A percentile compares a stretch with the other conserved stretches of the same genome.
Conservation (phyloP, 2,888 invertebrate genomes). For the Tenthredo distinguenda region DNA sequence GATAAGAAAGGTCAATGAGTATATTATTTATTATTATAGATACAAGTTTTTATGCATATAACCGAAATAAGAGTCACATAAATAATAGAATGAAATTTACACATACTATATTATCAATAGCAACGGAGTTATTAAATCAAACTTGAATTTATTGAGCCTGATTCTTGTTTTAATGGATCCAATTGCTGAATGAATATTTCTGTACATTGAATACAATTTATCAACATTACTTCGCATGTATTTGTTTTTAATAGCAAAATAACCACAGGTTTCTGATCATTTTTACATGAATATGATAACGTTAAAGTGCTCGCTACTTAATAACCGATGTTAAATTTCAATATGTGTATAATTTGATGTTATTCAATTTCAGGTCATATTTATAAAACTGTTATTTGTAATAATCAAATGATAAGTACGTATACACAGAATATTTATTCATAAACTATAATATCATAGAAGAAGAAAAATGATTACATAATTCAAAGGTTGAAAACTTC, state of each 20-base stretch:
- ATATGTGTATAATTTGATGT: constrained; percentile 1
- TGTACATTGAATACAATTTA: not conserved
- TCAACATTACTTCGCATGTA: not conserved
- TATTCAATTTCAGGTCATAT: not conserved
- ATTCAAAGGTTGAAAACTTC: not conserved
- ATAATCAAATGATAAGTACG: constrained; percentile 18
- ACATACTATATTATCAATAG: not conserved
- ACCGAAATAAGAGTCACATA: not conserved
- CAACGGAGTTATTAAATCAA: not conserved
- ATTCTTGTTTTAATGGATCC: not conserved
- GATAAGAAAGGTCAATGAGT: not conserved
- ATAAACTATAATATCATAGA: not conserved
- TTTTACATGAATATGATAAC: not conserved
- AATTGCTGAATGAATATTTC: constrained; percentile 4
- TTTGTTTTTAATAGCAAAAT: not conserved
- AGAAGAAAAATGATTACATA: not conserved
- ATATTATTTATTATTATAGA: constrained; percentile 12
- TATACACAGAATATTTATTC: not conserved
- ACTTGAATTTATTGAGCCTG: not conserved
- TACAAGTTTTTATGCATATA: constrained; percentile 4
- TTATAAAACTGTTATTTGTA: constrained; percentile 15
- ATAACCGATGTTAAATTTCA: not conserved
- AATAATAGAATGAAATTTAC: not conserved
- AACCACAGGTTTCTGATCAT: not conserved
- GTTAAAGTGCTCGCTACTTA: constrained; percentile 5